Base-by-base conservation (phyloP, 2,797 vertebrate species). In the Micrastur ruficollis region DNA sequence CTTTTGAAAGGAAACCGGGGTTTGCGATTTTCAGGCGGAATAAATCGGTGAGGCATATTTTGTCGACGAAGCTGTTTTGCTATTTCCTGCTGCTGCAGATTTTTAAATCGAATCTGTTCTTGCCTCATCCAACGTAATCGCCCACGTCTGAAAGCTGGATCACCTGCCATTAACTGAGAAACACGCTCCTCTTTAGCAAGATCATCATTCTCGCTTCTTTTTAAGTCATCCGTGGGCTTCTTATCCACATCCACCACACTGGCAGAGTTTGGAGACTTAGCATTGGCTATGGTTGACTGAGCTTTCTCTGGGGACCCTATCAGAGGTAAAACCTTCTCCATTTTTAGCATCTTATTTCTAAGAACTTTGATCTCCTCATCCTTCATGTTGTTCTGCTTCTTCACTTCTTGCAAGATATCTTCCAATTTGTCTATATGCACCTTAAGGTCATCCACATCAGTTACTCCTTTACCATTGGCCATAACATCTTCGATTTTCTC, bases 1-100 rank as follows among this genome's bases (percentile, higher is more conserved):
- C 99, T 99, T 98, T 98, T 99, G 97, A 99, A 99, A n/a, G 99
- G 99, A 91, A 99, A 99, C 6, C 99, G 99, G 10, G 99, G 99
- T 93, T 99, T 99, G 78, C 99, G 99, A 75, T 99, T 99, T 90
- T 99, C 99, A 6, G 99, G 99, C 1, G 99, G 99, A 93, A 99
- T 99, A 90, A 99, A 99, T 8, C 99, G 98, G 86, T 99, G 99
- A 10, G 99, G 99, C 70, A 98, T 98, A 0, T 98, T 98, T 70
- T 99, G 99, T 5, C 99, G 98, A 20, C 99, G 99, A 36, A 99
- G 99, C 98, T 99, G 99, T 88, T 99, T 99, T 12, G 99, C 98
- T 92, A 99, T 99, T 96, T 99, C 99, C 93, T 99, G 99, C 94
- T 99, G 99, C 72, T 99, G 99, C 59, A 99, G 98, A 94, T 98